Percentiles rank a stretch among this genome's conserved stretches.
Evolutionary conservation across 2,113 vertebrate species (phyloP).

Genomic region (Dissostichus mawsoni): DNA sequence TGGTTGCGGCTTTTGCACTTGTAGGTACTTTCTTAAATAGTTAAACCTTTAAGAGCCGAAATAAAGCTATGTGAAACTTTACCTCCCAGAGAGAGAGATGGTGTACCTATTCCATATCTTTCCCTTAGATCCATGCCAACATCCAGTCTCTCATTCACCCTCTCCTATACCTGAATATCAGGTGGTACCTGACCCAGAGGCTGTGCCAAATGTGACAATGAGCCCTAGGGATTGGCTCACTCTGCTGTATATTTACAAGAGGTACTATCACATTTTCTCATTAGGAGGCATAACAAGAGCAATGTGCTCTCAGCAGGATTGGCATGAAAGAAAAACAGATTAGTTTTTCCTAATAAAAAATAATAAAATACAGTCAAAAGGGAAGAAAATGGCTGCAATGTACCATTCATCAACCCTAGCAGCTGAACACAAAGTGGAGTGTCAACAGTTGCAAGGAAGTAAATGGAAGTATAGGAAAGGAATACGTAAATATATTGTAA

Average conservation of each 20-base stretch:
- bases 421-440: conserved; percentile 47
- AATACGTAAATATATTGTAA: conserved; percentile 42
- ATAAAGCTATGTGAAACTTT: conserved; percentile 45
- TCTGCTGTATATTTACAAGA: conserved; percentile 69
- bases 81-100: conserved; percentile 42
- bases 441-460: conserved; percentile 40
- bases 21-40: conserved; percentile 70
- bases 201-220: conserved; percentile 62
- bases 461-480: conserved; percentile 18
- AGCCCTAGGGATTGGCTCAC: conserved; percentile 58
- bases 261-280: conserved; percentile 81
- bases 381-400: conserved; percentile 30
- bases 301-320: conserved; percentile 68
- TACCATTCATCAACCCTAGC: conserved; percentile 58
- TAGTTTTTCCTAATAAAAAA: conserved; percentile 44
- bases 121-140: conserved; percentile 51
- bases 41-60: conserved; percentile 62
- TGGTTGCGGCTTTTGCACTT: conserved; percentile 59
- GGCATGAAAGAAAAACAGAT: conserved; percentile 58
- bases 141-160: not conserved
- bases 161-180: conserved; percentile 47
- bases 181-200: conserved; percentile 47
- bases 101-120: conserved; percentile 54
- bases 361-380: conserved; percentile 31
- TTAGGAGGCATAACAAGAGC: conserved; percentile 79